A percentile compares a stretch with the other conserved stretches of the same genome.
Conservation (phyloP, 2,888 invertebrate genomes). For the Limnephilus auricula region DNA sequence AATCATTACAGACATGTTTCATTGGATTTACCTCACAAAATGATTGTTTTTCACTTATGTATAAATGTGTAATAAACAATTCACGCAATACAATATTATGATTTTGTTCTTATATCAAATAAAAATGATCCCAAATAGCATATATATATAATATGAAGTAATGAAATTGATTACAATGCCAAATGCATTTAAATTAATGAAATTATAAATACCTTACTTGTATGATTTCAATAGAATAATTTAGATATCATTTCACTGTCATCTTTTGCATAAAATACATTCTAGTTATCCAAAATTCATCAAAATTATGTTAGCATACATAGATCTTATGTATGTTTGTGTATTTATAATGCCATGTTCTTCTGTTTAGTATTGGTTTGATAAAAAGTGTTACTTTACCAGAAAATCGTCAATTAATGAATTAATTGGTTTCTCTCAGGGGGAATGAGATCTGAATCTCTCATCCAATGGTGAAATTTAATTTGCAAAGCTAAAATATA, state of each 20-base stretch:
- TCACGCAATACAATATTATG: not conserved
- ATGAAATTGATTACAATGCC: not conserved
- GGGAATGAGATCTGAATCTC: conserved; percentile 63
- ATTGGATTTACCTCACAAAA: not conserved
- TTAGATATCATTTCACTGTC: conserved; percentile 4
- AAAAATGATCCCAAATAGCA: not conserved
- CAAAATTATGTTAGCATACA: conserved; percentile 3
- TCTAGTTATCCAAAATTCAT: conserved; percentile 13
- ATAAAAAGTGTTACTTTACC: conserved; percentile 60
- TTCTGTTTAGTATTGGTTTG: conserved; percentile 65
- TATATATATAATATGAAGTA: not conserved
- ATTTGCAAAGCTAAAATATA: conserved; percentile 54
- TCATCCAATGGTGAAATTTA: conserved; percentile 55
- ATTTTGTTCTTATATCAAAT: not conserved
- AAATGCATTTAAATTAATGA: not conserved
- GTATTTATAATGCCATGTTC: conserved; percentile 68
- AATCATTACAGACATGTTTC: not conserved
- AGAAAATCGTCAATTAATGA: conserved; percentile 46
- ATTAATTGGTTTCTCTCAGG: conserved; percentile 56
- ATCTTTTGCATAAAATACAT: conserved; percentile 10
- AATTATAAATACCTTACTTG: not conserved
- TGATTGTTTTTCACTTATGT: conserved; percentile 15
- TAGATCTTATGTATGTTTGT: conserved; percentile 67
- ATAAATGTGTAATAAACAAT: not conserved
- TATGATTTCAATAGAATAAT: not conserved